Percentiles rank a stretch among this genome's conserved stretches.
These are phyloP conservation scores for Pseudobourletiella spinata DNA, from an alignment of 1,140 invertebrate species.

Conservation along the genomic window DNA sequence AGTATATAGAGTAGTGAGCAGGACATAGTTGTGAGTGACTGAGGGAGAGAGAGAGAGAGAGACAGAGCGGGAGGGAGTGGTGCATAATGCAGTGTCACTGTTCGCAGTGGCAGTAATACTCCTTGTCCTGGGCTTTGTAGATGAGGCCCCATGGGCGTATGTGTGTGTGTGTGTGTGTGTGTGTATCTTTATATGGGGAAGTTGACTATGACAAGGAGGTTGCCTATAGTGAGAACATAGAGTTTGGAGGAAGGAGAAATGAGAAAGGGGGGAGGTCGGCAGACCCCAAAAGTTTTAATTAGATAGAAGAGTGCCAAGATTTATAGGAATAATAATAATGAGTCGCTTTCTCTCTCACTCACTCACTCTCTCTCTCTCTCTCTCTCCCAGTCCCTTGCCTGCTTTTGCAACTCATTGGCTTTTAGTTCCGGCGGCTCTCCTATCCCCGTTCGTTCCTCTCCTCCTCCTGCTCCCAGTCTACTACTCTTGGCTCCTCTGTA, in stretches of 20 bases:
- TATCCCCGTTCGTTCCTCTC: not conserved
- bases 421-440: conserved; percentile 3
- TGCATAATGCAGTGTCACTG: too few species aligned
- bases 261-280: conserved; percentile 19
- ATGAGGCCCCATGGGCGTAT: too few species aligned
- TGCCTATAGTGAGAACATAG: too few species aligned
- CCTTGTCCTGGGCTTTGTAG: too few species aligned
- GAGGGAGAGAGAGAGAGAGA: too few species aligned
- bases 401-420: not conserved
- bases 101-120: too few species aligned
- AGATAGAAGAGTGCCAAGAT: conserved; percentile 29
- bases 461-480: not conserved
- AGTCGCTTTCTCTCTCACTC: conserved; percentile 10
- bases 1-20: not conserved
- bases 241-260: too few species aligned
- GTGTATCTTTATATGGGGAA: too few species aligned
- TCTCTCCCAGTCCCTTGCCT: not conserved
- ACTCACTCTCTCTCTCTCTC: conserved; percentile 1
- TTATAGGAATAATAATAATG: conserved; percentile 33
- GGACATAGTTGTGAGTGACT: not conserved
- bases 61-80: too few species aligned
- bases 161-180: too few species aligned
- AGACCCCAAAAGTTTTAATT: conserved; percentile 31
- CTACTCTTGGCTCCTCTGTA: not conserved
- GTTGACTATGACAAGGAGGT: too few species aligned